A percentile compares a stretch with the other conserved stretches of the same genome.
phyloP scores from a whole-genome alignment of 1,140 invertebrate genomes.

The Aplysia californica region DNA sequence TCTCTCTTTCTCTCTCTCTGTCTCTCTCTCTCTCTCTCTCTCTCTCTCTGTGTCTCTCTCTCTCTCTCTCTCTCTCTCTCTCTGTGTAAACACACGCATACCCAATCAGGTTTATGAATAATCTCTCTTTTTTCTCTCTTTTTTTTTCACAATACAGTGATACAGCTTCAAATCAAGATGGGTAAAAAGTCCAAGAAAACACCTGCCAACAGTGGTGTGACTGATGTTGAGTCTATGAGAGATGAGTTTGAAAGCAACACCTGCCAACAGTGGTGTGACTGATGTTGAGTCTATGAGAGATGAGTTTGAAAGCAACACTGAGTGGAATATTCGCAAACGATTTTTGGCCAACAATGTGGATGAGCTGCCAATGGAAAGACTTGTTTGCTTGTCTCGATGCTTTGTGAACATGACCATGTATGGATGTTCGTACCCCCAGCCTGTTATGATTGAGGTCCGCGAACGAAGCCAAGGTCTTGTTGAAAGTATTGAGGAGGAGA shows the following conservation, averaged over 20 bases:
- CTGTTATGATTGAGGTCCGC: slow-evolving; percentile 75
- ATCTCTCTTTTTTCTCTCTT: neutral
- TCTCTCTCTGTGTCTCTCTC: slow-evolving; percentile 1
- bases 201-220: neutral
- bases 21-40: slow-evolving; percentile 5
- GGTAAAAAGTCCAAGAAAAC: neutral
- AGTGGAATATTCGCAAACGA: slow-evolving; percentile 81
- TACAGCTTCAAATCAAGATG: neutral
- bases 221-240: slow-evolving; percentile 20
- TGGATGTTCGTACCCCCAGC: slow-evolving; percentile 83
- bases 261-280: neutral
- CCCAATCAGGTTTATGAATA: neutral
- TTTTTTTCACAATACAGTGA: neutral
- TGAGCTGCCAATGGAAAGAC: slow-evolving; percentile 75
- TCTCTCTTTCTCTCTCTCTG: slow-evolving; percentile 3
- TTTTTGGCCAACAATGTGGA: slow-evolving; percentile 81
- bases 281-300: slow-evolving; percentile 29
- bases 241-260: slow-evolving; percentile 58
- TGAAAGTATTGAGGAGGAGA: neutral
- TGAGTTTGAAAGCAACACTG: slow-evolving; percentile 79
- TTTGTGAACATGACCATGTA: slow-evolving; percentile 87
- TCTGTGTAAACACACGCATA: neutral
- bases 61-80: neutral
- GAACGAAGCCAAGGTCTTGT: slow-evolving; percentile 21
- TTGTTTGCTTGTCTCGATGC: slow-evolving; percentile 85